Conservation (phyloP, 2,113 vertebrate genomes). For the Stomatorhinus ivindoensis region DNA sequence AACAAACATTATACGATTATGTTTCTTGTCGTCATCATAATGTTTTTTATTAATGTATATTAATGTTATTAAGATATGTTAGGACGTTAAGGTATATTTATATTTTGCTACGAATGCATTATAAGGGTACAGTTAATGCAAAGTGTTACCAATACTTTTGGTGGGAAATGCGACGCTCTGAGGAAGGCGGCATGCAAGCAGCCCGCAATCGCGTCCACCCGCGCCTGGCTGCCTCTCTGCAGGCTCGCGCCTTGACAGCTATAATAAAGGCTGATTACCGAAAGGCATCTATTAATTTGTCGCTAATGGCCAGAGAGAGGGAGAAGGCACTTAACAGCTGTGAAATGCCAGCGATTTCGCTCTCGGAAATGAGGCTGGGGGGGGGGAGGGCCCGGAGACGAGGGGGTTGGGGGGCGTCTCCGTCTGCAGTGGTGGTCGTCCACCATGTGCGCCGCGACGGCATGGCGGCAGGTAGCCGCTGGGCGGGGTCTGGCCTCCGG, state of each 20-base stretch:
- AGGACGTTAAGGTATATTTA: background rate
- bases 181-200: no score
- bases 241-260: slow-evolving; percentile 17
- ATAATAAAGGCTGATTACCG: slow-evolving; percentile 37
- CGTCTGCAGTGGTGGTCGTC: background rate
- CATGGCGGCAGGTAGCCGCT: slow-evolving; percentile 1
- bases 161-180: background rate
- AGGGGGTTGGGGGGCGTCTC: slow-evolving; percentile 5
- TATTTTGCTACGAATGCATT: background rate
- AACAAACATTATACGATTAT: background rate
- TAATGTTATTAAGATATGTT: background rate
- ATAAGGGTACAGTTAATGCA: background rate
- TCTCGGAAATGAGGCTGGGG: slow-evolving; percentile 9
- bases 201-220: background rate
- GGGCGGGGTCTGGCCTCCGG: background rate
- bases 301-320: slow-evolving; percentile 30
- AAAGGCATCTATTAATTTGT: slow-evolving; percentile 35
- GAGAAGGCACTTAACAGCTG: slow-evolving; percentile 33
- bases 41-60: background rate
- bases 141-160: background rate
- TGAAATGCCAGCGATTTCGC: slow-evolving; percentile 21
- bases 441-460: background rate
- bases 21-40: background rate
- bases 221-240: background rate
- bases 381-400: slow-evolving; percentile 4